Evolutionary conservation across 2,888 invertebrate genomes (phyloP), one percentile per base, ranked within the genome.

Genomic region (Trypoxylon attenuatum): DNA sequence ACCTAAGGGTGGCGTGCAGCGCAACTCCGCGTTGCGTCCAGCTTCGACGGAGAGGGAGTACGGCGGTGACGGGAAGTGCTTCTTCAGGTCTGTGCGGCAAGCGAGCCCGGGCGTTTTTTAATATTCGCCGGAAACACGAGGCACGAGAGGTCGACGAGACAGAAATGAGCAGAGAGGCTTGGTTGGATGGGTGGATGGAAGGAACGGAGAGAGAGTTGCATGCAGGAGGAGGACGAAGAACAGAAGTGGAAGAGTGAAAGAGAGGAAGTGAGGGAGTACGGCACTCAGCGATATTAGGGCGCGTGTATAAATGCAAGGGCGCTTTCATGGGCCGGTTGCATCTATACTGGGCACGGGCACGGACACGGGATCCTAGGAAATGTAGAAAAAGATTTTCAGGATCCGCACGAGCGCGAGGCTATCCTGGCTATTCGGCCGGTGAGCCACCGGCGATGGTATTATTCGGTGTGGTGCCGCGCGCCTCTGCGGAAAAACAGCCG

Each of bases 1-100:
- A 0, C 96, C 97, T 13, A 91, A 90, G 0, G 97, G 97, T 5
- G 96, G 94, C 4, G 94, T 90, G 84, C 97, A 97, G 66, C 94
- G 91, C 53, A 97, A 89, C 78, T 96, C 94, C 23, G 94, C 93
- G 76, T 94, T 93, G 18, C 92, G 91, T 53, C 94, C 94, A 42
- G 94, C 89, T 84, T 95, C 94, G 25, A 96, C 94, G 58, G 92
- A 91, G 50, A 91, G 88, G 1, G 94, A 91, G 54, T 93, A 91
- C 38, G 97, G 97, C 8, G 94, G 92, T 70, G 93, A 90, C 62
- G 92, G 91, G 88, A 97, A 97, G 78, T 94, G 92, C 87, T 94
- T 96, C 88, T 94, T 94, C 82, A 97, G 90, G 88, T 94, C 96
- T 97, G 90, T 42, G 29, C 29, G 23, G 33, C 23, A 29, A 47